A percentile compares a stretch with the other conserved stretches of the same genome.
Evolutionary conservation across 2,113 vertebrate species (phyloP).

Genomic region (Siniperca knerii): DNA sequence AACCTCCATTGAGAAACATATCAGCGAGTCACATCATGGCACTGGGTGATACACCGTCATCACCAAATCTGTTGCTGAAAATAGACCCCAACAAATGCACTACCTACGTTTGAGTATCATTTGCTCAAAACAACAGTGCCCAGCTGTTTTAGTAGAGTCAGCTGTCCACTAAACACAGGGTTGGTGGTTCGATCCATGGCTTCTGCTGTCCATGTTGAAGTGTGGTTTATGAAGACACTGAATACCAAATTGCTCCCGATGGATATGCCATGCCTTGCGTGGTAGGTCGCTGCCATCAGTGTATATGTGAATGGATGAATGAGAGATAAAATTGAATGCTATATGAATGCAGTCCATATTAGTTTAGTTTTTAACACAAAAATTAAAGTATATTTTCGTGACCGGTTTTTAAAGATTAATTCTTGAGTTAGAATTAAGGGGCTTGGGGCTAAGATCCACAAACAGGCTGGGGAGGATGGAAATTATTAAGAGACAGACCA

Average conservation of each 20-base stretch:
- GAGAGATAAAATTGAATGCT: neutral
- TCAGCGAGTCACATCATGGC: neutral
- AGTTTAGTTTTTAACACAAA: neutral
- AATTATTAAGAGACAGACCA: neutral
- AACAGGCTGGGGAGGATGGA: neutral
- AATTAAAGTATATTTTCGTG: neutral
- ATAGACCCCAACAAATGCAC: neutral
- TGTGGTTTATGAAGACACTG: neutral
- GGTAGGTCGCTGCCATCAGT: neutral
- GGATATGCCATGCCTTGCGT: neutral
- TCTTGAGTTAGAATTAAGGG: neutral
- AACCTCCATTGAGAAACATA: neutral
- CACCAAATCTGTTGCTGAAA: neutral
- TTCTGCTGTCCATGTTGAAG: neutral
- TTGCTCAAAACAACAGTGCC: neutral
- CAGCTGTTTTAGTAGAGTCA: neutral
- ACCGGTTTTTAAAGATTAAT: constrained; percentile 10
- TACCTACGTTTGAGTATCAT: neutral
- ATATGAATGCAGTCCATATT: neutral
- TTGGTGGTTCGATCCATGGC: neutral
- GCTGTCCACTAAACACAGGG: neutral
- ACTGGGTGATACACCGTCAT: neutral
- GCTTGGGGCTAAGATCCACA: neutral
- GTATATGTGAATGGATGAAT: neutral
- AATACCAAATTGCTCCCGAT: neutral